A percentile compares a stretch with the other conserved stretches of the same genome.
Evolutionary conservation across 2,113 vertebrate genomes (phyloP).

Genomic region (Oplegnathus fasciatus): DNA sequence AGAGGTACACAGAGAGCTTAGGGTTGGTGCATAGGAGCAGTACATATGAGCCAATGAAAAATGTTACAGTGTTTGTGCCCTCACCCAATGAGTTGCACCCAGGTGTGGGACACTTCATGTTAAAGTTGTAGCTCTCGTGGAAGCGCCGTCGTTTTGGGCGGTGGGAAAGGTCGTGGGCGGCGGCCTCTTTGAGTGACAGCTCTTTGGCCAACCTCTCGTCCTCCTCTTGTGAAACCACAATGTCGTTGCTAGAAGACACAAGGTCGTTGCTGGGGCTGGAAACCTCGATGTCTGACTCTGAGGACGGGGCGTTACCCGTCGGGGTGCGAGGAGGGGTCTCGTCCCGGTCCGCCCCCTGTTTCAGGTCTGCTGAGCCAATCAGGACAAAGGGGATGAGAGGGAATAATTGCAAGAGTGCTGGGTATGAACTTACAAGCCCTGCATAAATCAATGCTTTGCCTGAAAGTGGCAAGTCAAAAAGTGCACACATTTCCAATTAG

Average conservation of each 20-base stretch:
- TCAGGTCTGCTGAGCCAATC: slow-evolving; percentile 47
- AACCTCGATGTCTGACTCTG: slow-evolving; percentile 96
- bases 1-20: not conserved
- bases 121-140: slow-evolving; percentile 99
- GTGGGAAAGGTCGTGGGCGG: slow-evolving; percentile 95
- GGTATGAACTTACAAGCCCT: not conserved
- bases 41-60: not conserved
- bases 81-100: slow-evolving; percentile 98
- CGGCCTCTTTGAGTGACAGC: slow-evolving; percentile 96
- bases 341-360: slow-evolving; percentile 87
- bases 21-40: not conserved
- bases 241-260: slow-evolving; percentile 88
- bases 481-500: not conserved
- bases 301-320: slow-evolving; percentile 94
- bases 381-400: slow-evolving; percentile 1
- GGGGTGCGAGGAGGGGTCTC: slow-evolving; percentile 96
- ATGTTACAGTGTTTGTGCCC: not conserved
- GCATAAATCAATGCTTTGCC: not conserved
- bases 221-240: slow-evolving; percentile 87
- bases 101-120: slow-evolving; percentile 99
- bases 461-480: not conserved
- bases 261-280: slow-evolving; percentile 89
- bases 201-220: slow-evolving; percentile 97
- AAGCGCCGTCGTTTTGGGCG: slow-evolving; percentile 97
- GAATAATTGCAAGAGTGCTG: not conserved